Percentiles rank a stretch among this genome's conserved stretches.
Conservation (phyloP, 2,113 vertebrate species). For the Lampris megalopsis region DNA sequence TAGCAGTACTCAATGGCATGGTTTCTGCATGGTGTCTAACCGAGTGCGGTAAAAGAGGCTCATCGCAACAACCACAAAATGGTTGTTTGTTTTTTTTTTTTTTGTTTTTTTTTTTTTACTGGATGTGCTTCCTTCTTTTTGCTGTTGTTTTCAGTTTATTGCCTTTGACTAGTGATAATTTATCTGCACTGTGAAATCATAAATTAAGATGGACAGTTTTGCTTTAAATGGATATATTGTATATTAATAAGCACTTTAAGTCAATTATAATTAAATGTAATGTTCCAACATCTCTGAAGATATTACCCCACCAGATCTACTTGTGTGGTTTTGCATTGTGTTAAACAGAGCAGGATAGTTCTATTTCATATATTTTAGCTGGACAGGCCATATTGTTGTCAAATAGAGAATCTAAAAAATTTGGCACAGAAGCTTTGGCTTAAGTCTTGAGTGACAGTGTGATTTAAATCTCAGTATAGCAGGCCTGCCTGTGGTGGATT, state of each 20-base stretch:
- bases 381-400: slow-evolving; percentile 24
- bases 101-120: slow-evolving; percentile 35
- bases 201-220: slow-evolving; percentile 28
- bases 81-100: neutral
- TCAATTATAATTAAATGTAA: slow-evolving; percentile 40
- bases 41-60: slow-evolving; percentile 27
- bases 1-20: slow-evolving; percentile 61
- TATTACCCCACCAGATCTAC: slow-evolving; percentile 26
- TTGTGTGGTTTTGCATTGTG: slow-evolving; percentile 27
- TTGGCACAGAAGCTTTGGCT: slow-evolving; percentile 28
- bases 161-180: slow-evolving; percentile 58
- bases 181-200: slow-evolving; percentile 70
- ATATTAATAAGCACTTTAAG: slow-evolving; percentile 64
- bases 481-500: slow-evolving; percentile 40
- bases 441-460: slow-evolving; percentile 41
- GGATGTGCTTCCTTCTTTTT: slow-evolving; percentile 41
- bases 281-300: slow-evolving; percentile 31
- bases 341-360: slow-evolving; percentile 17
- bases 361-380: slow-evolving; percentile 45
- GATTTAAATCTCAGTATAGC: slow-evolving; percentile 42
- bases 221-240: slow-evolving; percentile 37
- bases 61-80: slow-evolving; percentile 37
- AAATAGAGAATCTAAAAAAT: slow-evolving; percentile 6
- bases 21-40: slow-evolving; percentile 70
- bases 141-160: slow-evolving; percentile 52